These are phyloP conservation scores for Anser cygnoides DNA, from an alignment of 2,113 vertebrate species.

Conservation along the genomic window DNA sequence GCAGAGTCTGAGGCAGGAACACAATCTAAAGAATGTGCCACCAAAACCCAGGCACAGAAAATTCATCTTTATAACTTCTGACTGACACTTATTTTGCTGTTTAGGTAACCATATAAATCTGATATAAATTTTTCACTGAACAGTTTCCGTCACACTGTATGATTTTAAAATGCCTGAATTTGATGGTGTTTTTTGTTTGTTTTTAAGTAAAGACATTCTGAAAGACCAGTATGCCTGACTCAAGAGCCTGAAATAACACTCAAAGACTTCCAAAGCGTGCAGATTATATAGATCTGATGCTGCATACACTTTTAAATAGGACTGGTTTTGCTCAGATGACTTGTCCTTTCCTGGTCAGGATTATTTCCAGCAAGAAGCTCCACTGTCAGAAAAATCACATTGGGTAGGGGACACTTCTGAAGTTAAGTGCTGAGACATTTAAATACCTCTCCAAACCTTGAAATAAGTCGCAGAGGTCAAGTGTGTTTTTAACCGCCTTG, in stretches of 20 bases:
- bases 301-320: neutral
- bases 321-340: neutral
- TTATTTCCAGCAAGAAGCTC: neutral
- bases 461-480: neutral
- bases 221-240: slow-evolving; percentile 5
- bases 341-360: slow-evolving; percentile 13
- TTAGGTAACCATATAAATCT: neutral
- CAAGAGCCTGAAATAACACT: neutral
- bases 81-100: neutral
- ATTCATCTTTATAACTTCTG: neutral
- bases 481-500: neutral
- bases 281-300: neutral
- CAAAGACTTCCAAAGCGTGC: neutral
- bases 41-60: neutral
- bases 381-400: neutral
- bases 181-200: neutral
- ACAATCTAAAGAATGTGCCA: neutral
- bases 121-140: neutral
- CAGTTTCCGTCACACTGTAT: neutral
- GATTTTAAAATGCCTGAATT: neutral
- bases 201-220: neutral
- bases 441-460: neutral
- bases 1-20: neutral
- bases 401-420: neutral
- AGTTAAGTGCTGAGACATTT: neutral